Evolutionary conservation across 2,888 invertebrate species (phyloP).

Genomic region (Ligdia adustata): DNA sequence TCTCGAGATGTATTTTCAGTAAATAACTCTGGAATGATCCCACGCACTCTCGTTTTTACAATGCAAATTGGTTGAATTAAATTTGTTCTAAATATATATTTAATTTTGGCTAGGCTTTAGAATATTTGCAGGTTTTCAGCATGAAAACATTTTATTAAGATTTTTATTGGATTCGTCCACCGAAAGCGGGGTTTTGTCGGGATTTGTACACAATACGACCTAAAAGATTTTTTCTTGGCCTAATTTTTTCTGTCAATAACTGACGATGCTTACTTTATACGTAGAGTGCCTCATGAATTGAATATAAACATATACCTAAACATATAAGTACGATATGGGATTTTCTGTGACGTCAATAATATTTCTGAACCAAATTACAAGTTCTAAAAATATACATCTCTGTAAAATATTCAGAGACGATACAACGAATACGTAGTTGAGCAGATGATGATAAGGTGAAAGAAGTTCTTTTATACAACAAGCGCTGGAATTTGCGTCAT

Average conservation of each 20-base stretch:
- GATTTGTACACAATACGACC: too few species aligned
- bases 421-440: neutral
- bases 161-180: too few species aligned
- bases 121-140: too few species aligned
- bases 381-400: constrained; percentile 2
- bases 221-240: too few species aligned
- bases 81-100: too few species aligned
- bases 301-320: too few species aligned
- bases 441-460: constrained; percentile 3
- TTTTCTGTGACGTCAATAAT: neutral
- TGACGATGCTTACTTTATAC: too few species aligned
- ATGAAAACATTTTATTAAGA: too few species aligned
- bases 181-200: too few species aligned
- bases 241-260: too few species aligned
- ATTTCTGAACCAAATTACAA: neutral
- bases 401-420: neutral
- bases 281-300: neutral
- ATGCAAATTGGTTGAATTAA: constrained; percentile 3
- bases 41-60: constrained; percentile 1
- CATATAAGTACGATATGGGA: neutral
- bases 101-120: too few species aligned
- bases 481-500: constrained; percentile 52
- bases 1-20: constrained; percentile 2
- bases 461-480: constrained; percentile 25
- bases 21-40: constrained; percentile 3